These are phyloP conservation scores for Florisuga fusca DNA, from an alignment of 2,797 vertebrate genomes.

Conservation along the genomic window DNA sequence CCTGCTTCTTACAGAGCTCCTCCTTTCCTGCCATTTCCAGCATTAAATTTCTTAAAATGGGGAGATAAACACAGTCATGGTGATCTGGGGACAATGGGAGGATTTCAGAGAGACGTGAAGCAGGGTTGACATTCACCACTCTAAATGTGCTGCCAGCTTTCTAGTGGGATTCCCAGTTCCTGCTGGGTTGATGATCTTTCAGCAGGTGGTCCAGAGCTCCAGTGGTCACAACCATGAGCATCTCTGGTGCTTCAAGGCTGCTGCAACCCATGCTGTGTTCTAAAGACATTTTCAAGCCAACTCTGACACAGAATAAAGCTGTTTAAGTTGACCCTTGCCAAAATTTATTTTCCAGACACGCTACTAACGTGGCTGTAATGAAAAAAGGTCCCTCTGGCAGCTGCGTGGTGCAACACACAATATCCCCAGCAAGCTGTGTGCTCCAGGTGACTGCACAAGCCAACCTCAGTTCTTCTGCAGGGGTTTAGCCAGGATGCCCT, in stretches of 20 bases:
- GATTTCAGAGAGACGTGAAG: background rate
- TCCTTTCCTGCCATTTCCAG: background rate
- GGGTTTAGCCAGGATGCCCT: background rate
- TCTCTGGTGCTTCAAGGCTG: background rate
- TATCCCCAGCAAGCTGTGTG: background rate
- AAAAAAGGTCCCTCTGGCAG: slow-evolving; percentile 38
- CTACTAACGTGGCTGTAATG: slow-evolving; percentile 1
- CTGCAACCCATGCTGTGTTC: background rate
- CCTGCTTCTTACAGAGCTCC: background rate
- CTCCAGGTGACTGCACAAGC: rapidly evolving
- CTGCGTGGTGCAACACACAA: background rate
- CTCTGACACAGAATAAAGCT: slow-evolving; percentile 1
- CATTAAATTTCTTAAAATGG: background rate
- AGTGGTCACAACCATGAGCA: background rate
- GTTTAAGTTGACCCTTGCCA: slow-evolving; percentile 11
- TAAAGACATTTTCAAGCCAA: background rate
- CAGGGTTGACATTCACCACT: rapidly evolving
- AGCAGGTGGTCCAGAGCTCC: background rate
- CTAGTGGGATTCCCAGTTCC: background rate
- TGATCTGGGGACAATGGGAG: rapidly evolving
- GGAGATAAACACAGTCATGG: rapidly evolving
- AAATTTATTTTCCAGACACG: slow-evolving; percentile 1
- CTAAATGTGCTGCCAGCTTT: background rate
- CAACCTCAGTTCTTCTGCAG: background rate
- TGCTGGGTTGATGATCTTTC: background rate